Evolutionary conservation across 2,113 vertebrate genomes (phyloP).

Genomic region (Gymnocephalus cernua): DNA sequence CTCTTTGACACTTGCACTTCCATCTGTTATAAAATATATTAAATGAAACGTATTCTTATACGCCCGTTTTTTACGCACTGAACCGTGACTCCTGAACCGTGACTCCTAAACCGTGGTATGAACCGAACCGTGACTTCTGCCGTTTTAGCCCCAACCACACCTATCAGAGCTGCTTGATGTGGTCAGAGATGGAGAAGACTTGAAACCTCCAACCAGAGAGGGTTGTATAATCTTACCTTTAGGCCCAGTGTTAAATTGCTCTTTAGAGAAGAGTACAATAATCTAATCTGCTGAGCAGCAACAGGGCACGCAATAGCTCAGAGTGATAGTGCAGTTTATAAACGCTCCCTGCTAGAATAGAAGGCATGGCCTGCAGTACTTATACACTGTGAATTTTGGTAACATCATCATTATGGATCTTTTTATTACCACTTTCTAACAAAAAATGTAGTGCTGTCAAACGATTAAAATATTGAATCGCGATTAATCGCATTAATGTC

Average conservation of each 20-base stretch:
- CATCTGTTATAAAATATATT: background rate
- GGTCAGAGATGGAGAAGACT: background rate
- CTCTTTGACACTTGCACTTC: background rate
- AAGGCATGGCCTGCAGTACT: background rate
- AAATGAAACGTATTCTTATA: background rate
- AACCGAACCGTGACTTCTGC: background rate
- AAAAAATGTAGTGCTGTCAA: too few relatives aligned
- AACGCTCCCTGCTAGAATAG: background rate
- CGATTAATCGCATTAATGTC: too few relatives aligned
- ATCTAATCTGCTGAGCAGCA: slow-evolving; percentile 14
- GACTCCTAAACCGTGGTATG: too few relatives aligned
- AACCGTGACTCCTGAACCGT: too few relatives aligned
- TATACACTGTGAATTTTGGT: background rate
- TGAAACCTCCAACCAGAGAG: background rate
- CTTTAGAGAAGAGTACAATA: slow-evolving; percentile 5
- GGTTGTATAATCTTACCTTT: background rate
- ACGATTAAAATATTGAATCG: too few relatives aligned
- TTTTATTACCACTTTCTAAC: background rate
- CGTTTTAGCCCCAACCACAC: background rate
- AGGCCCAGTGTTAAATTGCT: background rate
- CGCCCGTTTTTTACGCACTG: too few relatives aligned
- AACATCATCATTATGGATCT: background rate
- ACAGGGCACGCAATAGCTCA: slow-evolving; percentile 11
- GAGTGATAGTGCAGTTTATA: background rate
- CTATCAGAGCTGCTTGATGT: background rate